Conservation (phyloP, 2,888 invertebrate genomes). For the Latrodectus hesperus region DNA sequence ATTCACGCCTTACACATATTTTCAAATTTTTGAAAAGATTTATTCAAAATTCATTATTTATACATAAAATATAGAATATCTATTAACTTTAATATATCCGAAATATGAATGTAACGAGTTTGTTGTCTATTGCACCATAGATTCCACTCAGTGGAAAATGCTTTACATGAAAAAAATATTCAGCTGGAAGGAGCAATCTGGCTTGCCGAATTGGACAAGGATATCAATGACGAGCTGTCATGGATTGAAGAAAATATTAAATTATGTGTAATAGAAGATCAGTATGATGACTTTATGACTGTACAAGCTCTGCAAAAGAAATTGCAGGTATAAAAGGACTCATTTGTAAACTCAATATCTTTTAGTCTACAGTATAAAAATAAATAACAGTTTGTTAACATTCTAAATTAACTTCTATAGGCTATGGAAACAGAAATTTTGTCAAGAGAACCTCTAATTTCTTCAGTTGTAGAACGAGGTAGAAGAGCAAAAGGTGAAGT, state of each 20-base stretch:
- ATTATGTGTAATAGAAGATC: constrained; percentile 82
- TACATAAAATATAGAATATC: too few species aligned
- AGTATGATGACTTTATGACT: constrained; percentile 81
- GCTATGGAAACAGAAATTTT: constrained; percentile 90
- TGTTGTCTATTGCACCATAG: constrained; percentile 33
- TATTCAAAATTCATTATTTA: too few species aligned
- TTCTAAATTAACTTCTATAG: background rate
- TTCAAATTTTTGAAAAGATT: too few species aligned
- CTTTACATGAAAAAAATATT: constrained; percentile 90
- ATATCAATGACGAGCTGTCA: constrained; percentile 92
- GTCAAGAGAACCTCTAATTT: constrained; percentile 88
- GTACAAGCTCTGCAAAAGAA: constrained; percentile 94
- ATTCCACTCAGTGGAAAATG: constrained; percentile 84
- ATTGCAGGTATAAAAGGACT: constrained; percentile 79
- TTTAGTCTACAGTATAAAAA: background rate
- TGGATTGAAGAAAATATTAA: constrained; percentile 89
- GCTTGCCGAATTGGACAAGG: constrained; percentile 90
- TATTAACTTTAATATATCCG: too few species aligned
- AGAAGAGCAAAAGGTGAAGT: constrained; percentile 86
- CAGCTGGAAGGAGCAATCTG: constrained; percentile 91
- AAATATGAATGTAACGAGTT: background rate
- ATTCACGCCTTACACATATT: too few species aligned
- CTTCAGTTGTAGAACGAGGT: constrained; percentile 83
- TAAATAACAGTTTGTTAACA: background rate
- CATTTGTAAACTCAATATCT: background rate